Percentiles rank a stretch among this genome's conserved stretches.
phyloP scores from a whole-genome alignment of 1,140 invertebrate species.

The Drosophila parabipectinata region DNA sequence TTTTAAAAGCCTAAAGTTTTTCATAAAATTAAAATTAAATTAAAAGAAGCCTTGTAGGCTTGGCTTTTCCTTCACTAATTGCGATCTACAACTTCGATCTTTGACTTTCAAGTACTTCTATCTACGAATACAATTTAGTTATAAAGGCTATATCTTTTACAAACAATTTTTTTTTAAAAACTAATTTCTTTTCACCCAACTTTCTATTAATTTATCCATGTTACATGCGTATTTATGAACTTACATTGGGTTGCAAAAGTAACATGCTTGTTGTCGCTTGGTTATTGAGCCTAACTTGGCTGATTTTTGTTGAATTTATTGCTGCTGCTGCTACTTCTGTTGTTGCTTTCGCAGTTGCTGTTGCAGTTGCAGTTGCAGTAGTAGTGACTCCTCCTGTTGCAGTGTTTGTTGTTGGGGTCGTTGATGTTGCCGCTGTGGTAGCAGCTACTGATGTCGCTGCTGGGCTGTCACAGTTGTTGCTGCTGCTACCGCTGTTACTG shows the following conservation, averaged over 20 bases:
- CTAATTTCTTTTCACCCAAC: background rate
- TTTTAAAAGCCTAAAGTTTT: background rate
- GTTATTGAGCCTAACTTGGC: conserved; percentile 69
- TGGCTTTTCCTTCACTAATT: too few relatives aligned
- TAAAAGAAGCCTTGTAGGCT: too few relatives aligned
- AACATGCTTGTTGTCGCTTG: conserved; percentile 83
- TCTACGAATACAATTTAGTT: too few relatives aligned
- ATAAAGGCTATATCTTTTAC: too few relatives aligned
- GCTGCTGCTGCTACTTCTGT: conserved; percentile 41
- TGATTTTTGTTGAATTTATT: conserved; percentile 54
- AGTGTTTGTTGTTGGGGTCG: conserved; percentile 10
- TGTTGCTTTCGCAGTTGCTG: background rate
- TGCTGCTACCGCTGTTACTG: conserved; percentile 29
- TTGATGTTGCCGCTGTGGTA: conserved; percentile 30
- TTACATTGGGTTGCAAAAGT: conserved; percentile 84
- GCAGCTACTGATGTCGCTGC: conserved; percentile 13
- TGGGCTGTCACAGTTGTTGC: conserved; percentile 22
- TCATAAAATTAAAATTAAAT: too few relatives aligned
- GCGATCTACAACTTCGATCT: too few relatives aligned
- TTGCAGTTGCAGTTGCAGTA: conserved; percentile 19
- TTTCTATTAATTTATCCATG: background rate
- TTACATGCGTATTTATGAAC: conserved; percentile 24
- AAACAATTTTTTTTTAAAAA: background rate
- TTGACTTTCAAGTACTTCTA: too few relatives aligned
- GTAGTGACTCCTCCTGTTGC: conserved; percentile 16